Evolutionary conservation across 1,140 invertebrate species (phyloP).

Genomic region (Camponotus pennsylvanicus): DNA sequence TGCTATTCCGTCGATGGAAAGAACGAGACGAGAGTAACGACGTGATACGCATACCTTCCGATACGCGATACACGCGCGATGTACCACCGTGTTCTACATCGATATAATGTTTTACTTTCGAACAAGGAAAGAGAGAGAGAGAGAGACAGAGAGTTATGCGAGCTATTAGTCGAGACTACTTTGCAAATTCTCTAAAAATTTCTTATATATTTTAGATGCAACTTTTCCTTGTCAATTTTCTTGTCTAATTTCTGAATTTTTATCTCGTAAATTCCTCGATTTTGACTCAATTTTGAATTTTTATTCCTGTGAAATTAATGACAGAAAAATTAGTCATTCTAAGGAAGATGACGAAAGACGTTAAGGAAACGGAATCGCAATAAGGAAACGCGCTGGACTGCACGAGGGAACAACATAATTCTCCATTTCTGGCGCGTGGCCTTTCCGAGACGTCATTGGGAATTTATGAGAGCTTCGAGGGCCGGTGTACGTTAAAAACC

Average conservation of each 20-base stretch:
- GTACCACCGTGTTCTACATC: neutral
- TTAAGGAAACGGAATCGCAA: conserved; percentile 27
- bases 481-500: conserved; percentile 74
- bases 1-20: conserved; percentile 64
- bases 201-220: neutral
- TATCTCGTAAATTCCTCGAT: neutral
- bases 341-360: conserved; percentile 13
- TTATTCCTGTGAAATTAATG: neutral
- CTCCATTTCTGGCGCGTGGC: conserved; percentile 52
- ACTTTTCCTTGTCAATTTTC: too few relatives aligned
- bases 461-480: conserved; percentile 78
- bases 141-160: neutral
- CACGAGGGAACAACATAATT: conserved; percentile 57
- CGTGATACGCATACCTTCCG: conserved; percentile 47
- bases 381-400: conserved; percentile 24
- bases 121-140: neutral
- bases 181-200: conserved; percentile 16
- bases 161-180: neutral
- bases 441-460: conserved; percentile 53
- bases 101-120: neutral
- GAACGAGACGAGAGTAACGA: conserved; percentile 69
- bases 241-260: neutral
- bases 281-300: neutral
- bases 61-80: conserved; percentile 33
- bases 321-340: neutral